These are phyloP conservation scores for Cosmia pyralina DNA, from an alignment of 2,888 invertebrate genomes.

Conservation along the genomic window DNA sequence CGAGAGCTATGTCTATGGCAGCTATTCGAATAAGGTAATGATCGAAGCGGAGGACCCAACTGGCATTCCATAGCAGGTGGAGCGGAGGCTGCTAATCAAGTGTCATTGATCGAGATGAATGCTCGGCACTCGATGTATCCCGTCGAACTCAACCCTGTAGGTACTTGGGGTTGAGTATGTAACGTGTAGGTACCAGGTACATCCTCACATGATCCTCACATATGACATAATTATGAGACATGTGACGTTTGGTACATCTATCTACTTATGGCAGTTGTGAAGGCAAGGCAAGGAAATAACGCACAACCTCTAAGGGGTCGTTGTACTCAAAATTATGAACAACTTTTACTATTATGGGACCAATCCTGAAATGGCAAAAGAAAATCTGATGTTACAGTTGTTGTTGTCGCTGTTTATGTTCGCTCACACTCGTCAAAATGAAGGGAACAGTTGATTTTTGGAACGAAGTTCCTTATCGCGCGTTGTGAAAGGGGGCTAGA, in stretches of 20 bases:
- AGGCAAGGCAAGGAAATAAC: no score
- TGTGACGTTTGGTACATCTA: constrained; percentile 9
- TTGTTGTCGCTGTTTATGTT: no score
- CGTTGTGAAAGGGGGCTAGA: no score
- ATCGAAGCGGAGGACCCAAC: constrained; percentile 41
- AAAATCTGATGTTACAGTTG: no score
- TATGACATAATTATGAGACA: not conserved
- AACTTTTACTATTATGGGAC: no score
- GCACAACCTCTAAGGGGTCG: no score
- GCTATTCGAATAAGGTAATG: constrained; percentile 30
- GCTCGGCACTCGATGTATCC: constrained; percentile 43
- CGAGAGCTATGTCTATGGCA: not conserved
- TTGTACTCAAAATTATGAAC: no score
- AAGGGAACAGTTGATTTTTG: no score
- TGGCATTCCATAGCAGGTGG: constrained; percentile 46
- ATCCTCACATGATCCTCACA: not conserved
- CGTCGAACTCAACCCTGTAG: constrained; percentile 13
- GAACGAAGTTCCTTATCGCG: no score
- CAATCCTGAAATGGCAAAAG: no score
- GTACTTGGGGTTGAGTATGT: constrained; percentile 16
- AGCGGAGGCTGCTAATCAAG: constrained; percentile 51
- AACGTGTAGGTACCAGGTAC: constrained; percentile 9
- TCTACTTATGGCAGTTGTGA: not conserved
- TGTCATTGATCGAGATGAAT: constrained; percentile 58
- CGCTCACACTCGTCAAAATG: no score